Percentiles rank a stretch among this genome's conserved stretches.
These are phyloP conservation scores for Orgyia antiqua DNA, from an alignment of 2,888 invertebrate genomes.

Conservation along the genomic window DNA sequence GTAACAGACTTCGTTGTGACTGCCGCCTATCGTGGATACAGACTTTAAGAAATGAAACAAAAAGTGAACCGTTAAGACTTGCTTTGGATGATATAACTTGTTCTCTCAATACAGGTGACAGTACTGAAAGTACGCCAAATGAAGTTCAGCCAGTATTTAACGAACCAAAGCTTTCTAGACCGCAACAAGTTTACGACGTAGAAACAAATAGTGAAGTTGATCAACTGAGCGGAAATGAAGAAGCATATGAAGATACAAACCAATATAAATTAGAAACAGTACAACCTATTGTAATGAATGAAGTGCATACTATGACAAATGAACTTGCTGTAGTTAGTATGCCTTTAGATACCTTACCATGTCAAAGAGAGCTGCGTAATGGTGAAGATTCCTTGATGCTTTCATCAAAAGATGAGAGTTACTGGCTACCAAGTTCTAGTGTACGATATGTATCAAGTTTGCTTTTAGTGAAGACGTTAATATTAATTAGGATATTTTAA, in stretches of 20 bases:
- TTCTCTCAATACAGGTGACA: conserved; percentile 29
- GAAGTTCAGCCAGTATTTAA: conserved; percentile 12
- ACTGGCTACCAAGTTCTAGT: conserved; percentile 51
- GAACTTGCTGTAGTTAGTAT: conserved; percentile 51
- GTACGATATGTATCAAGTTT: conserved; percentile 33
- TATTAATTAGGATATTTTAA: conserved; percentile 28
- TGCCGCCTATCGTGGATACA: conserved; percentile 89
- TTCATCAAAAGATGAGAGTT: conserved; percentile 62
- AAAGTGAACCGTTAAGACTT: conserved; percentile 81
- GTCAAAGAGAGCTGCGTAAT: conserved; percentile 49
- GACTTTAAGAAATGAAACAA: conserved; percentile 84
- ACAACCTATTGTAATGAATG: conserved; percentile 36
- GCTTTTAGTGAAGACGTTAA: conserved; percentile 34
- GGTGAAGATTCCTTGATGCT: conserved; percentile 67
- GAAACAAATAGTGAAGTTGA: conserved; percentile 36
- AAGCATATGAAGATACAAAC: conserved; percentile 37
- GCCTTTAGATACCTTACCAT: conserved; percentile 49
- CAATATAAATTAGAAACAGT: conserved; percentile 48
- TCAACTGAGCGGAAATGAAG: conserved; percentile 40
- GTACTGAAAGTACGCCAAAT: conserved; percentile 18
- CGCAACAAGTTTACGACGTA: conserved; percentile 37
- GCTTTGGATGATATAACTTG: conserved; percentile 85
- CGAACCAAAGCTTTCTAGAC: conserved; percentile 24
- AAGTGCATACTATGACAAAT: no score
- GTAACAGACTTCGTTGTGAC: conserved; percentile 88